Base-by-base conservation (phyloP, 2,113 vertebrate genomes). In the Callaeas wilsoni region DNA sequence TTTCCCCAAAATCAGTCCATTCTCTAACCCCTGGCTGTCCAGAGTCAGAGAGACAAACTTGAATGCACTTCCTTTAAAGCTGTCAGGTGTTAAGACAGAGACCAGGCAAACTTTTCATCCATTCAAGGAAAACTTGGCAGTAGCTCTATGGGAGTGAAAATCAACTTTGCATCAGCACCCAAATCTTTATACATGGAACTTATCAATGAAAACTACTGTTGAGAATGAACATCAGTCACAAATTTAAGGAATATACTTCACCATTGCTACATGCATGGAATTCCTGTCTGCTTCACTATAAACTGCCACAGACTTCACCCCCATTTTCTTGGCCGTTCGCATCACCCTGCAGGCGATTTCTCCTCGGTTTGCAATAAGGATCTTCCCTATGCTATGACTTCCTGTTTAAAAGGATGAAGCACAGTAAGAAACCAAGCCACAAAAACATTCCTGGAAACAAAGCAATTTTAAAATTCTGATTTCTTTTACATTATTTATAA, bases 301-400 rank as follows among this genome's bases (percentile, higher is more conserved):
- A 75, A 99, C 99, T 2, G 99, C 99, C 90, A 99, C 99, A 2
- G 99, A 99, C 80, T 98, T 99, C 49, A 99, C 97, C 3, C 99
- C 99, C 99, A 99, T 99, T 97, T 98, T 99, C 96, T 97, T 99
- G 25, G 99, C 99, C 19, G 99, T 99, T 39, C 99, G 97, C 97
- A 99, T 99, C 97, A 99, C 99, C 44, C 99, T 98, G 93, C 99
- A 99, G 0, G 99, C 99, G 11, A 99, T 99, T 97, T 99, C 99
- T 64, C 99, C 99, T 91, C 99, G 97, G 89, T 99, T 99, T 89
- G 99, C 99, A 6, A 99, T 98, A 8, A 99, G 98, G 74, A 99
- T 97, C 82, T 99, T 99, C 93, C 98, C 98, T 78, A 99, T 99
- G 89, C 97, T 98, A 56, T 78, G 96, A 76, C 79, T 91, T 71